A percentile compares a stretch with the other conserved stretches of the same genome.
phyloP scores from a whole-genome alignment of 2,113 vertebrate species.

The Tetrax tetrax region DNA sequence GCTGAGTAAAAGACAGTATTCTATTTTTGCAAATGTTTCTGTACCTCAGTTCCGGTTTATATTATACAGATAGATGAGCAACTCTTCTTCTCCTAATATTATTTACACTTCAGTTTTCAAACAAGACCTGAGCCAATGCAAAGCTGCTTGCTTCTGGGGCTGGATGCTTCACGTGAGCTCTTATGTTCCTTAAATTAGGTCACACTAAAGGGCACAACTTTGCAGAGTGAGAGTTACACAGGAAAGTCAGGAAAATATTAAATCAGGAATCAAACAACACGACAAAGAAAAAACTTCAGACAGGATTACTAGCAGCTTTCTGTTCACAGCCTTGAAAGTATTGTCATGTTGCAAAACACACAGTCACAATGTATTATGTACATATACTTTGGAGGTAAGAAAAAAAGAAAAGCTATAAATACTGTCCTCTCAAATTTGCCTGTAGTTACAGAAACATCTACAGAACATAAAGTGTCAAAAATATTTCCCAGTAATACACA shows the following conservation, averaged over 20 bases:
- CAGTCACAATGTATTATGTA: not conserved
- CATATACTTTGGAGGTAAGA: not conserved
- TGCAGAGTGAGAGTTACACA: not conserved
- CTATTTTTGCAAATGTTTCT: not conserved
- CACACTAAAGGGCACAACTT: not conserved
- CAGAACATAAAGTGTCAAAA: not conserved
- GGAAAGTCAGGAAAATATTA: not conserved
- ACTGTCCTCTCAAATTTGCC: fast-evolving
- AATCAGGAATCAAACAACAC: not conserved
- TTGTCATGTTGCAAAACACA: not conserved
- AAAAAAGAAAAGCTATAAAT: not conserved
- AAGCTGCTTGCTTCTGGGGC: not conserved
- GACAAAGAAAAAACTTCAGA: not conserved
- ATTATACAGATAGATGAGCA: not conserved
- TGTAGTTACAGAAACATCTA: not conserved
- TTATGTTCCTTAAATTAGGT: not conserved
- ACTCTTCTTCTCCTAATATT: not conserved
- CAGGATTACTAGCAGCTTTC: not conserved
- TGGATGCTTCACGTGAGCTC: not conserved
- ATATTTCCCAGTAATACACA: not conserved
- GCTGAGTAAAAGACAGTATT: not conserved
- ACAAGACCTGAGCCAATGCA: not conserved
- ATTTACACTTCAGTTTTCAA: not conserved
- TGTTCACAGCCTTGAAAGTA: not conserved
- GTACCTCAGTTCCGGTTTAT: not conserved